Conservation (phyloP, 2,888 invertebrate genomes). For the Nemotelus nigrinus region DNA sequence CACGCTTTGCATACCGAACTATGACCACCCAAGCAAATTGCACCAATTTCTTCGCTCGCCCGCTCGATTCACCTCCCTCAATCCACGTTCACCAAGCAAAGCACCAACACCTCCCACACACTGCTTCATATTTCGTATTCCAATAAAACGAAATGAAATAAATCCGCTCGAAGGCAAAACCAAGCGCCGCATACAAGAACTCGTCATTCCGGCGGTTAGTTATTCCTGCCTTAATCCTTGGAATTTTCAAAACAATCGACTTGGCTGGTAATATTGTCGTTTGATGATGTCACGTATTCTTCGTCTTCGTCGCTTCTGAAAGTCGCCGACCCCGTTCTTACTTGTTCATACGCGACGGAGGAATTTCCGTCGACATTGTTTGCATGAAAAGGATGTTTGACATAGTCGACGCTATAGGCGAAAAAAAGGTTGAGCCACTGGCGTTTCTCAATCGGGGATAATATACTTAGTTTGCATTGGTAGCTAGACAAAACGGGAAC, state of each 20-base stretch:
- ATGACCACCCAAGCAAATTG: too few species aligned
- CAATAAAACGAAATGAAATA: background rate
- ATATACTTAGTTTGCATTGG: background rate
- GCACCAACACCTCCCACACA: too few species aligned
- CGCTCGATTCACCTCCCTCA: too few species aligned
- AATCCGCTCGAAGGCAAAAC: background rate
- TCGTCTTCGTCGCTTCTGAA: background rate
- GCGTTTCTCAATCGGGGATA: too few species aligned
- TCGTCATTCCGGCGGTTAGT: background rate
- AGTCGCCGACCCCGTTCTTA: background rate
- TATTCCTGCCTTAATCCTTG: background rate
- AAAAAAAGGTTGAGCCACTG: background rate
- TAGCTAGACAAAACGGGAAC: too few species aligned
- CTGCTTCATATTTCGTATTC: too few species aligned
- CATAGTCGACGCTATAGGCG: background rate
- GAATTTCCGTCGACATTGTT: background rate
- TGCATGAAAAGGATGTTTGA: slow-evolving; percentile 12
- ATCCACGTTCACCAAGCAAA: too few species aligned
- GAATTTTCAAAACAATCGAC: slow-evolving; percentile 21
- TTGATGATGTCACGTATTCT: slow-evolving; percentile 17
- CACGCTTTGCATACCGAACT: too few species aligned
- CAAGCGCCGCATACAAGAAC: background rate
- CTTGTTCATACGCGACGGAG: background rate
- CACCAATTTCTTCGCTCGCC: too few species aligned
- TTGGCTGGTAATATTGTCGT: background rate